Conservation (phyloP, 2,113 vertebrate species). For the Rhipidura dahli region DNA sequence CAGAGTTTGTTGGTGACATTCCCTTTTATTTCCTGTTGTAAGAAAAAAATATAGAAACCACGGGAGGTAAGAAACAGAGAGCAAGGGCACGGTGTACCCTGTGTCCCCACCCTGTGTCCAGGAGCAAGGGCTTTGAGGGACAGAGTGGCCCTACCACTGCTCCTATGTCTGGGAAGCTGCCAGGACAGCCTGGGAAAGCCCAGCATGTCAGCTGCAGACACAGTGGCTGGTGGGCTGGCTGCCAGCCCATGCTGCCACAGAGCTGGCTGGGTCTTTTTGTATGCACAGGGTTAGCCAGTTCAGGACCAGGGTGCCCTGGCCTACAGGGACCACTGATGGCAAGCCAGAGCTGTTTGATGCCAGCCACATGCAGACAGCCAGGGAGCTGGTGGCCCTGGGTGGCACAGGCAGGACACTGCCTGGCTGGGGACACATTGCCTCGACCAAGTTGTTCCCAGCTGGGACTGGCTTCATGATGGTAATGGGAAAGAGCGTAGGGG, state of each 20-base stretch:
- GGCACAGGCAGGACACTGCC: too few relatives aligned
- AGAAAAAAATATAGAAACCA: neutral
- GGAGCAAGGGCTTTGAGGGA: neutral
- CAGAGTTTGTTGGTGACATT: neutral
- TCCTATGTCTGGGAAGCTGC: neutral
- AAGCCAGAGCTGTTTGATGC: neutral
- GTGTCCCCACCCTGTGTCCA: neutral
- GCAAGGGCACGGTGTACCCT: neutral
- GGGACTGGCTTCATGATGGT: neutral
- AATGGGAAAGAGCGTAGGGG: accelerated
- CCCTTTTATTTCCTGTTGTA: neutral
- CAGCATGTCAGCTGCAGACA: neutral
- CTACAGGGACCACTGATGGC: neutral
- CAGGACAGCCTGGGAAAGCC: slow-evolving; percentile 22
- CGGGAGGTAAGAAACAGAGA: neutral
- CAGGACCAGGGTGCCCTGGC: neutral
- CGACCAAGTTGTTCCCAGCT: neutral
- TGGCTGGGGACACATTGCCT: neutral
- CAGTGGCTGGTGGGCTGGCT: neutral
- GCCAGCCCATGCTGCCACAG: neutral
- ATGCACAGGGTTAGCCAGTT: neutral
- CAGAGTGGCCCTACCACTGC: neutral
- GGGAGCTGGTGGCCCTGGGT: neutral
- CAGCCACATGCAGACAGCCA: neutral
- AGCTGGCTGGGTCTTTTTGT: neutral